phyloP scores from a whole-genome alignment of 23 tunicate genomes.

The Phallusia fumigata region DNA sequence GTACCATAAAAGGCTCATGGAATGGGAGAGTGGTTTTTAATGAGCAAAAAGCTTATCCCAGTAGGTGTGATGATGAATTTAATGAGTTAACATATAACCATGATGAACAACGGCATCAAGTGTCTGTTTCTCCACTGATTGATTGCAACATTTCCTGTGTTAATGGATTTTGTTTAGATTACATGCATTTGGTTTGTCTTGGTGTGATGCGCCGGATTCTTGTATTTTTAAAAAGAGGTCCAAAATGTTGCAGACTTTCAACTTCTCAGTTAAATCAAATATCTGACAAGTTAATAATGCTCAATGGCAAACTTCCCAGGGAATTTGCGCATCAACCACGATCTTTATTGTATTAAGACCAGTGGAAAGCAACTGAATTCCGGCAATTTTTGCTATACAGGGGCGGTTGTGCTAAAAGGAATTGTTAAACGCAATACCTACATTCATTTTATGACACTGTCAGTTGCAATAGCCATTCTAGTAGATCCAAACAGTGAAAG shows the following conservation, averaged over 20 bases:
- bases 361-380: not conserved
- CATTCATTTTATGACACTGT: not conserved
- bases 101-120: no score
- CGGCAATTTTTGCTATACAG: not conserved
- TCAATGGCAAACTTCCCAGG: not conserved
- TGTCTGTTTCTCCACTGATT: not conserved
- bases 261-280: not conserved
- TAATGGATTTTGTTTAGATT: not conserved
- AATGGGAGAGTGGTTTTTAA: not conserved
- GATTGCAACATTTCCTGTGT: not conserved
- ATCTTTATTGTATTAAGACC: not conserved
- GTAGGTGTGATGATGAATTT: not conserved
- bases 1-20: not conserved
- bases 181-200: not conserved
- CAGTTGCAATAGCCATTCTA: not conserved
- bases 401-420: not conserved
- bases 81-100: not conserved
- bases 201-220: not conserved
- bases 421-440: not conserved
- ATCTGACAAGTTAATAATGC: not conserved
- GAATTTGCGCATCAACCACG: not conserved
- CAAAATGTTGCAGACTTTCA: not conserved
- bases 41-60: not conserved
- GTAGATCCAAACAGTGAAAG: not conserved
- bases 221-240: not conserved